phyloP scores from a whole-genome alignment of 1,140 invertebrate species.

The Bemisia tabaci region DNA sequence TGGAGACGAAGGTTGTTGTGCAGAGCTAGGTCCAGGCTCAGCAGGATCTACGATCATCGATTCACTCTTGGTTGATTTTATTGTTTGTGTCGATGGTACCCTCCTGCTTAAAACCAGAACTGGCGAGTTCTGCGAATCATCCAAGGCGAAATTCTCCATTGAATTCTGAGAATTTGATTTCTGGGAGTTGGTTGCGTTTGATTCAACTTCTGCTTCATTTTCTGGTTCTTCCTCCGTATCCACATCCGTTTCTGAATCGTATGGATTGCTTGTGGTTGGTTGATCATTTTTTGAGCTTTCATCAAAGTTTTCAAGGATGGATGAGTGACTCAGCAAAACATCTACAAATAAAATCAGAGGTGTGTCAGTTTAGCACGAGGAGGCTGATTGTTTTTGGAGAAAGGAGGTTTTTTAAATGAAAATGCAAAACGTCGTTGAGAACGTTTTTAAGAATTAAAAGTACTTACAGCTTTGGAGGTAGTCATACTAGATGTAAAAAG shows the following conservation, averaged over 20 bases:
- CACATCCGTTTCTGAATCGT: neutral
- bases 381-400: no score
- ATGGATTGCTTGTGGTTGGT: neutral
- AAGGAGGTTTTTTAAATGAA: no score
- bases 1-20: neutral
- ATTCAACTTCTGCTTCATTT: neutral
- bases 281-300: neutral
- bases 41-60: neutral
- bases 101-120: neutral
- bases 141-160: neutral
- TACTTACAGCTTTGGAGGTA: no score
- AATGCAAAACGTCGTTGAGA: no score
- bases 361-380: no score
- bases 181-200: neutral
- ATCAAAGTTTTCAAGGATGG: neutral
- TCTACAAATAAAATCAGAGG: no score
- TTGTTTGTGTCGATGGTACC: neutral
- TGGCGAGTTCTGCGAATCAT: neutral
- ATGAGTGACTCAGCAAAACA: neutral
- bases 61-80: neutral
- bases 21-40: neutral
- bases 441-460: no score
- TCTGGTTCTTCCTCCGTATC: neutral
- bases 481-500: no score
- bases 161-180: neutral